Evolutionary conservation across 2,797 vertebrate genomes (phyloP).

Genomic region (Odontamblyopus rebecca): DNA sequence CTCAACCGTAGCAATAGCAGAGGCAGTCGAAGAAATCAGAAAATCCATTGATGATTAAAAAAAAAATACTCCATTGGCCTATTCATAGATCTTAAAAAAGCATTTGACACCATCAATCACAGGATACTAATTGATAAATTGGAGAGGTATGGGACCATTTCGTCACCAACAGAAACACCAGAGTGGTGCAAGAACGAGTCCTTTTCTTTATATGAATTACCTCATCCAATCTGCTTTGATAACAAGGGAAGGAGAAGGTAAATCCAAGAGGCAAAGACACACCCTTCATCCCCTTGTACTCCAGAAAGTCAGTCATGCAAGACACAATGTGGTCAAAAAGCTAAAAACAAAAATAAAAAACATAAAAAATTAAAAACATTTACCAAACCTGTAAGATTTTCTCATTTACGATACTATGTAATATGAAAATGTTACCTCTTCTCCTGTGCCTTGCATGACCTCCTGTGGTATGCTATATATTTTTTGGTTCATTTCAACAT

Average conservation of each 20-base stretch:
- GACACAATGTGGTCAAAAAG: conserved; percentile 93
- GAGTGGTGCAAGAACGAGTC: too few relatives aligned
- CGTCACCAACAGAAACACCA: too few relatives aligned
- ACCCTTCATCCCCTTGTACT: conserved; percentile 94
- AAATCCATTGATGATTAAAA: too few relatives aligned
- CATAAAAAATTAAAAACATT: background rate
- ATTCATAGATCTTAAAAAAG: too few relatives aligned
- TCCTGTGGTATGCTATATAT: conserved; percentile 92
- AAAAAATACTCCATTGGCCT: too few relatives aligned
- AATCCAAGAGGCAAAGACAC: conserved; percentile 90
- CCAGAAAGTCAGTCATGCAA: conserved; percentile 92
- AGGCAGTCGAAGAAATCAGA: too few relatives aligned
- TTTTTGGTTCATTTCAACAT: conserved; percentile 95
- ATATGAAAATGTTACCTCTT: conserved; percentile 81
- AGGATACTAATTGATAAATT: too few relatives aligned
- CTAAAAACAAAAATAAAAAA: conserved; percentile 61
- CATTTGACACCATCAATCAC: too few relatives aligned
- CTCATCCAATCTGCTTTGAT: conserved; percentile 89
- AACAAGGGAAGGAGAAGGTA: conserved; percentile 97
- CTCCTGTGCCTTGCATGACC: conserved; percentile 90
- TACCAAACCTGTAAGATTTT: background rate
- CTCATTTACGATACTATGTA: too few relatives aligned
- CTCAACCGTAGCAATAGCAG: too few relatives aligned
- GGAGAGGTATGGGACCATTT: too few relatives aligned
- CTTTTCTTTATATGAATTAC: conserved; percentile 59